phyloP scores from a whole-genome alignment of 1,140 invertebrate genomes.

The Drosophila albomicans region DNA sequence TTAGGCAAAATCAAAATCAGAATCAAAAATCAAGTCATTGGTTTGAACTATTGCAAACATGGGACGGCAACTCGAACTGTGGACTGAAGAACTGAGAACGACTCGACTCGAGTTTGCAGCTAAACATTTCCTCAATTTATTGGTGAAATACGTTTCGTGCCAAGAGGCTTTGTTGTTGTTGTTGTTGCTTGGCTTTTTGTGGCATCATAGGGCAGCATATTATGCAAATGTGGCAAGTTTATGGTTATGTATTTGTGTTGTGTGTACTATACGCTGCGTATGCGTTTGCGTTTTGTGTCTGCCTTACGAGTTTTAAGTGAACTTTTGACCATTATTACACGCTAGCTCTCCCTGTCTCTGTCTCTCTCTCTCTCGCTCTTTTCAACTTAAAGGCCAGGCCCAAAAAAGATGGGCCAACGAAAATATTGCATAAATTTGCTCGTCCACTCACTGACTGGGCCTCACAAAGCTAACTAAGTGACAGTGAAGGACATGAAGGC shows the following conservation, averaged over 20 bases:
- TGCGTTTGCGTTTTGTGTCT: conserved; percentile 23
- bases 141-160: conserved; percentile 74
- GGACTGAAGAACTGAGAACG: background rate
- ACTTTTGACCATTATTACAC: conserved; percentile 60
- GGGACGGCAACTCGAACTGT: conserved; percentile 15
- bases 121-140: conserved; percentile 79
- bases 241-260: conserved; percentile 52
- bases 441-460: conserved; percentile 21
- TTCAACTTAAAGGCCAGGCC: background rate
- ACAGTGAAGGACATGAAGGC: conserved; percentile 52
- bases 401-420: conserved; percentile 21
- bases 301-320: conserved; percentile 70
- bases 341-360: background rate
- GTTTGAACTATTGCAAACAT: conserved; percentile 58
- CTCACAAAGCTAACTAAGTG: conserved; percentile 41
- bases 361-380: too few relatives aligned
- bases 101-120: conserved; percentile 18
- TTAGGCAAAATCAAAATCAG: conserved; percentile 51
- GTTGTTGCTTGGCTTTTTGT: conserved; percentile 52
- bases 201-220: conserved; percentile 67
- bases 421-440: conserved; percentile 65
- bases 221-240: conserved; percentile 80
- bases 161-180: conserved; percentile 56
- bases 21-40: conserved; percentile 62
- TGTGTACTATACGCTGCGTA: conserved; percentile 42